Evolutionary conservation across 2,113 vertebrate species (phyloP), one percentile per base, ranked within the genome.

Genomic region (Triplophysa siluroides): DNA sequence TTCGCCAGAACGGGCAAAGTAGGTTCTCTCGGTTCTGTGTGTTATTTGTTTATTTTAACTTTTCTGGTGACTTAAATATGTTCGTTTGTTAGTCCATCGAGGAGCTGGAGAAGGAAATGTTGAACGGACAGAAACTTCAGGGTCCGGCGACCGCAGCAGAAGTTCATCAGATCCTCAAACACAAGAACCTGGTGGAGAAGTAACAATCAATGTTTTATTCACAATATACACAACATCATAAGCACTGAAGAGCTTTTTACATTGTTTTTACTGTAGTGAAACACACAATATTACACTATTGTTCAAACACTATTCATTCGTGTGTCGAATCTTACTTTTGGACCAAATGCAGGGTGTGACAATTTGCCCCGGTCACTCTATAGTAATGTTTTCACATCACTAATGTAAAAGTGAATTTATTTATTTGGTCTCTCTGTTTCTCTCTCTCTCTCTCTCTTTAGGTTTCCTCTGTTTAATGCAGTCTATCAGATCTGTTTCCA

Each of bases 121-220:
- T 99, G 89, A 96, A 98, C 1, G 97, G 98, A 52, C 97, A 99
- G 93, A 99, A 99, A 90, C 93, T 99, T 69, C 98, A 99, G 86
- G 98, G 97, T 83, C 97, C 98, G n/a, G 94, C 90, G 19, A 99
- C 98, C 0, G 94, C 98, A 19, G 89, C 87, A 8, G 96, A 99
- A 88, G 92, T 99, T 54, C 90, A 98, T 83, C 91, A 83, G 66
- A 94, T 99, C 89, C 92, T 99, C 23, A 92, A 94, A 78, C 92
- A 87, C 90, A 98, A 97, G 87, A 94, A 95, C 2, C 33, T 90
- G 12, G 90, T 94, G 73, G 92, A 97, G 16, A 98, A 97, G 98
- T 99, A 91, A 94, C 95, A 86, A 33, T 33, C 10, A 1, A 4
- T 29, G 0, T 1, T 11, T 38, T 63, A 16, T 45, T 79, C 18